Base-by-base conservation (phyloP, 2,888 invertebrate genomes). In the Timandra comae region DNA sequence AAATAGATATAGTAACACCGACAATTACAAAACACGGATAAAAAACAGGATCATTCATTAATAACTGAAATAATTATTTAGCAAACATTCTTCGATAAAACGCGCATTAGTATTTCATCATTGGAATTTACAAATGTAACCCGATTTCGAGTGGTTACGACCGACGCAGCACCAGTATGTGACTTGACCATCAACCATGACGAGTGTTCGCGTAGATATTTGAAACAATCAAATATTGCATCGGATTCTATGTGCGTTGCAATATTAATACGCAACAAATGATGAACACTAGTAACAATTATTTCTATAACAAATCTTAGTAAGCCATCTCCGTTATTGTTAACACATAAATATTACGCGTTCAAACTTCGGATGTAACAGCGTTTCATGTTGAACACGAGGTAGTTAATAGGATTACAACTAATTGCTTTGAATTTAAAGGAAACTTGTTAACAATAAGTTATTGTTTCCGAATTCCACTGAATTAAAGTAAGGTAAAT, bases 41-140 rank as follows among this genome's bases (percentile, higher is more conserved):
- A 33, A 35, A 46, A 47, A 39, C 39, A 41, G 40, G 41, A 38
- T 38, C 32, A 48, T n/a, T n/a, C n/a, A n/a, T n/a, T n/a, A n/a
- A n/a, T n/a, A n/a, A n/a, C n/a, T n/a, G n/a, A 45, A 49, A 44
- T 44, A 47, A 49, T 49, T 51, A 49, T 54, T 52, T 53, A 38
- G 53, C 44, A 56, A 58, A 43, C 56, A 64, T 64, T 64, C 59
- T 54, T 33, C 57, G 30, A 61, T 60, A 49, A 51, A 57, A 44
- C 37, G 37, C 38, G 47, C 51, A 48, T 60, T 51, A 47, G 43
- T 49, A 42, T 63, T 59, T 62, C 65, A 38, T 47, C 52, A 64
- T 52, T 34, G 32, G 35, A 40, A 48, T 52, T 57, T 46, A 45
- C 34, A 38, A 50, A 49, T 37, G 39, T 44, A 53, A 46, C 49